Evolutionary conservation across 2,113 vertebrate species (phyloP), one percentile per base, ranked within the genome.

Genomic region (Nothocercus julius): DNA sequence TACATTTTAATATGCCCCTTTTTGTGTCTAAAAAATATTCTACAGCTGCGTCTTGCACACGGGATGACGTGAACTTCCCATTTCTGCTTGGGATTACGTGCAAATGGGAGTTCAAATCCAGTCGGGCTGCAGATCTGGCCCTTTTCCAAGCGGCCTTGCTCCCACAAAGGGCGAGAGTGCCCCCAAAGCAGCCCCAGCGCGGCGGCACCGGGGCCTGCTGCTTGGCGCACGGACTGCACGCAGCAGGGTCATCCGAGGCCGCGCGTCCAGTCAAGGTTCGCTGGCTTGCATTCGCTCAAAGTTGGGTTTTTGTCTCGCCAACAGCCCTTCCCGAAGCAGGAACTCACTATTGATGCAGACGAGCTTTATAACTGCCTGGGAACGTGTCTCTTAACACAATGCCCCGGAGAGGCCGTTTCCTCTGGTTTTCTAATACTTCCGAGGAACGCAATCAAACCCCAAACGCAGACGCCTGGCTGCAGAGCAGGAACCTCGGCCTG

Each of bases 291-390:
- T 17, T 20, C 47, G 9, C 47, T 21, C 47, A 8, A 11, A 21
- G 20, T 16, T 9, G 47, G 20, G 47, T 21, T 21, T 49, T 49
- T 96, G 77, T 93, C 74, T 76, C 78, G 40, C 85, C 7, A 20
- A 13, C 7, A 10, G 25, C 92, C 93, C 95, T 91, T 85, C 83
- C 95, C 94, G 38, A 78, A 84, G 85, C 4, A 1, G 70, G 83
- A 66, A 86, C 96, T 97, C 95, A 62, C 96, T 97, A 96, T 86
- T 3, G 32, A 75, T 22, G 73, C 7, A 75, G 89, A 40, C 73
- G 66, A 1, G 69, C 24, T 53, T 16, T 49, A 69, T 96, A 95
- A 95, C 66, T 84, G 82, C 70, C 67, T 93, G 85, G 93, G 87
- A 92, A 87, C 63, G 87, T 1, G 42, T 74, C 14, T 72, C 85